Conservation (phyloP, 2,113 vertebrate species). For the Cyprinodon variegatus region DNA sequence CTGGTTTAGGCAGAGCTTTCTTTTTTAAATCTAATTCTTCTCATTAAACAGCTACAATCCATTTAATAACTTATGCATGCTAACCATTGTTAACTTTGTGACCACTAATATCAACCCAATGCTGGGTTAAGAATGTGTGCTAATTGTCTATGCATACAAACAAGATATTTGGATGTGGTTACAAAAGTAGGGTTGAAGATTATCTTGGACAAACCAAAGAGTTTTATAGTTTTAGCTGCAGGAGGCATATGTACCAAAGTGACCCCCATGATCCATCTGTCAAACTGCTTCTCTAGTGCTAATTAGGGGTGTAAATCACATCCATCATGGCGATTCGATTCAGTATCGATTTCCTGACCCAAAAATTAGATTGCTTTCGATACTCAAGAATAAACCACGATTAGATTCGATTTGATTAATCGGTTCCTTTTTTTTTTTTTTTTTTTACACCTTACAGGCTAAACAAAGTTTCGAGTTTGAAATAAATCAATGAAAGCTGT, state of each 20-base stretch:
- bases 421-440: too few species aligned
- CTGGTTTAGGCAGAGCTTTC: slow-evolving; percentile 27
- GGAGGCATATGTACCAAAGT: slow-evolving; percentile 55
- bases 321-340: too few species aligned
- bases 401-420: too few species aligned
- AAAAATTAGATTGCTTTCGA: too few species aligned
- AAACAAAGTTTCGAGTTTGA: too few species aligned
- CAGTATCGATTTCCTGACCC: too few species aligned
- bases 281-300: slow-evolving; percentile 54
- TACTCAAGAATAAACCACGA: too few species aligned
- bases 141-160: slow-evolving; percentile 20
- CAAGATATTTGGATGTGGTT: slow-evolving; percentile 40
- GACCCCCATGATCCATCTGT: slow-evolving; percentile 59
- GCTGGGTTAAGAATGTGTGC: slow-evolving; percentile 19
- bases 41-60: slow-evolving; percentile 11
- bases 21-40: slow-evolving; percentile 8
- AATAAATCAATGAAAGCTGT: too few species aligned
- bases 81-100: slow-evolving; percentile 18
- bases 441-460: too few species aligned
- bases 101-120: neutral
- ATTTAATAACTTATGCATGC: slow-evolving; percentile 27
- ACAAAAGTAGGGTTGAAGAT: slow-evolving; percentile 19
- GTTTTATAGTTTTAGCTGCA: slow-evolving; percentile 54
- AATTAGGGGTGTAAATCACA: too few species aligned
- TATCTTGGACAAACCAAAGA: slow-evolving; percentile 8